These are phyloP conservation scores for Zonitis immaculata DNA, from an alignment of 2,888 invertebrate species.

Conservation along the genomic window DNA sequence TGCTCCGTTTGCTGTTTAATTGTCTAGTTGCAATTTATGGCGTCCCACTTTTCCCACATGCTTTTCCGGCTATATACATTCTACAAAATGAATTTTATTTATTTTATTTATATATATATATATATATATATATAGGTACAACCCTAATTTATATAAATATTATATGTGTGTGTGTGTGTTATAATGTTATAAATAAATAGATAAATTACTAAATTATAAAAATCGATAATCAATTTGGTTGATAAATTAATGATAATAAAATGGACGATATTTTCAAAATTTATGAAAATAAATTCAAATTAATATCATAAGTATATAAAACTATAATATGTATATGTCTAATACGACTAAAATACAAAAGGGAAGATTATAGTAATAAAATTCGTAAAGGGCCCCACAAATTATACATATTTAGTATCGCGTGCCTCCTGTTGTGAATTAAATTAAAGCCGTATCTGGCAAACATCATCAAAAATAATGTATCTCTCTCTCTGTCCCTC, in stretches of 20 bases:
- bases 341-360: constrained; percentile 30
- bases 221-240: no score
- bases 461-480: constrained; percentile 47
- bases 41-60: constrained; percentile 24
- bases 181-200: no score
- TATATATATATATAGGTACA: no score
- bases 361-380: constrained; percentile 40
- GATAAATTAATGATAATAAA: no score
- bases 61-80: constrained; percentile 20
- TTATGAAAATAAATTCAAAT: constrained; percentile 29
- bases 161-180: no score
- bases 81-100: constrained; percentile 11
- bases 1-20: constrained; percentile 39
- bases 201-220: no score
- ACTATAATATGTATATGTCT: no score
- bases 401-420: constrained; percentile 45
- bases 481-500: no score
- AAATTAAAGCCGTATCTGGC: constrained; percentile 48
- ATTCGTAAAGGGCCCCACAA: constrained; percentile 41
- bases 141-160: no score
- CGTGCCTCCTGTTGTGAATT: constrained; percentile 46
- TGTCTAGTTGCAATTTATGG: constrained; percentile 36
- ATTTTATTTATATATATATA: background rate
- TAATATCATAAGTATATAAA: constrained; percentile 29
- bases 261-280: background rate